phyloP scores from a whole-genome alignment of 2,888 invertebrate species.

The Drosophila anceps region DNA sequence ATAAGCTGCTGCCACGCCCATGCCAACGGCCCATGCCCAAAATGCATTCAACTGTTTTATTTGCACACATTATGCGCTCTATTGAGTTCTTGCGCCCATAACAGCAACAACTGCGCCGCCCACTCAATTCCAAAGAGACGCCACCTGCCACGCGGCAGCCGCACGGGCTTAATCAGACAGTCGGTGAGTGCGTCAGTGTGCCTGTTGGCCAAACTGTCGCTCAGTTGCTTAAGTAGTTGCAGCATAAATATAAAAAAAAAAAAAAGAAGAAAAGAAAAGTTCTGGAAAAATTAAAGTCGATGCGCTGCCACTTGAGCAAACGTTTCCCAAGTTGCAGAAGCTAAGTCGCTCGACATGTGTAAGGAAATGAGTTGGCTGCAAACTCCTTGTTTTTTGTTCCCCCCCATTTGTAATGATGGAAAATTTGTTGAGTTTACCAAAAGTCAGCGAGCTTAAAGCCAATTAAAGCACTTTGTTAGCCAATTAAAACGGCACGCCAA shows the following conservation, averaged over 20 bases:
- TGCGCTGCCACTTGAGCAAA: conserved; percentile 34
- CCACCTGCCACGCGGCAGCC: background rate
- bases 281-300: conserved; percentile 23
- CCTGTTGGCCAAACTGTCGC: conserved; percentile 51
- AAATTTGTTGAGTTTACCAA: conserved; percentile 28
- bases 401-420: conserved; percentile 11
- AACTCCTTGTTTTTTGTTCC: background rate
- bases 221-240: conserved; percentile 52
- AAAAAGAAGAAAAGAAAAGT: too few species aligned
- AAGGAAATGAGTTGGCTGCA: conserved; percentile 13
- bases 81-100: conserved; percentile 58
- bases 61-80: conserved; percentile 76
- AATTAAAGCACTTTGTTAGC: conserved; percentile 75
- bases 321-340: conserved; percentile 21
- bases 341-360: conserved; percentile 42
- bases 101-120: background rate
- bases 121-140: background rate
- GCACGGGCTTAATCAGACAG: conserved; percentile 30
- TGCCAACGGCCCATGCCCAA: conserved; percentile 18
- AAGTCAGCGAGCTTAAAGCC: conserved; percentile 56
- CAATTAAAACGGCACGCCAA: conserved; percentile 64
- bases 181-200: background rate
- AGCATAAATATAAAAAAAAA: conserved; percentile 1
- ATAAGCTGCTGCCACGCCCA: conserved; percentile 40
- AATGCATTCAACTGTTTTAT: conserved; percentile 74